Conservation (phyloP, 2,797 vertebrate species). For the Buceros bicornis region DNA sequence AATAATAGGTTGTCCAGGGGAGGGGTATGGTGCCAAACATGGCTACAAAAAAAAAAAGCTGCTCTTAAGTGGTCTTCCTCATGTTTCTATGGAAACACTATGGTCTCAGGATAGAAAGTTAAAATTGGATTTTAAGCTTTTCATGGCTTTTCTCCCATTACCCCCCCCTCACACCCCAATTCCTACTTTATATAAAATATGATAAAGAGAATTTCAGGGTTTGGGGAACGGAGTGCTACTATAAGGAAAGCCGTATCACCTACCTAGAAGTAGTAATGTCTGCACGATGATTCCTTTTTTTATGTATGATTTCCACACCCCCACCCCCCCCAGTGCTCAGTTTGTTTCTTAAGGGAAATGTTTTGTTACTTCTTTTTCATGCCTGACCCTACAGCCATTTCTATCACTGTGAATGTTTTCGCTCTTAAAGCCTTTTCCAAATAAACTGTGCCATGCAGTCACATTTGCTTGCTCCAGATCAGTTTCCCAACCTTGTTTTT, state of each 20-base stretch:
- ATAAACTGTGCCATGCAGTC: fast-evolving
- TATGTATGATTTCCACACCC: not conserved
- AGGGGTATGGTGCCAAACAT: constrained; percentile 55
- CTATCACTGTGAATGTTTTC: fast-evolving
- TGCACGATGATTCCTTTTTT: fast-evolving
- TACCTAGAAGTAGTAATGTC: not conserved
- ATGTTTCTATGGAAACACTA: constrained; percentile 79
- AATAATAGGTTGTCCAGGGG: constrained; percentile 67
- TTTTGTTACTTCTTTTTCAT: not conserved
- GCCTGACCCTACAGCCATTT: not conserved
- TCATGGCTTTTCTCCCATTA: not conserved
- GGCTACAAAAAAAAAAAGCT: constrained; percentile 11
- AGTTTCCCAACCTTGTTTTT: fast-evolving
- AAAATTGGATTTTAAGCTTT: constrained; percentile 55
- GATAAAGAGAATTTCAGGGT: constrained; percentile 30
- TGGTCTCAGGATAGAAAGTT: constrained; percentile 69
- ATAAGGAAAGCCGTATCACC: fast-evolving
- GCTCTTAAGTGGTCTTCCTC: constrained; percentile 66
- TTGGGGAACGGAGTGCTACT: fast-evolving
- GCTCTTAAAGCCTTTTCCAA: not conserved
- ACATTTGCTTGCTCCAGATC: fast-evolving
- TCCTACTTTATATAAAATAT: not conserved
- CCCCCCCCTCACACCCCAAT: not conserved
- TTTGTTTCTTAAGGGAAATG: not conserved
- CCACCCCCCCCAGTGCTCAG: fast-evolving